A percentile compares a stretch with the other conserved stretches of the same genome.
These are phyloP conservation scores for Orthonyx spaldingii DNA, from an alignment of 2,113 vertebrate species.

Conservation along the genomic window DNA sequence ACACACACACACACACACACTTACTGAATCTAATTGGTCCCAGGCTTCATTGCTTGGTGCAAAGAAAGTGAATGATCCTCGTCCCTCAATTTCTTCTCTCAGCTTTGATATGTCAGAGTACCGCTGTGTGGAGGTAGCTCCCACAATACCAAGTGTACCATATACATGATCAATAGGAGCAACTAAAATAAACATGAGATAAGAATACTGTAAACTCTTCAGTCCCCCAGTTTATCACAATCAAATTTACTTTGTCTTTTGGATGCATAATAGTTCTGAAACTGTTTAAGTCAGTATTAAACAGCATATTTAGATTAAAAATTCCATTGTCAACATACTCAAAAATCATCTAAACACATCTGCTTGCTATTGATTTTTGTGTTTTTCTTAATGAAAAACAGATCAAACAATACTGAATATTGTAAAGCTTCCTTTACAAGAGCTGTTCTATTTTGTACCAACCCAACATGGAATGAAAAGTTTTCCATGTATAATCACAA, in stretches of 20 bases:
- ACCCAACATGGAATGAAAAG: background rate
- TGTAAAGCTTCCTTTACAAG: background rate
- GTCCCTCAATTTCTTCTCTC: constrained; percentile 88
- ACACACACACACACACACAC: background rate
- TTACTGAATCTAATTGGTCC: constrained; percentile 85
- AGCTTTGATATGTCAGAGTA: constrained; percentile 87
- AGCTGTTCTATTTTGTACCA: background rate
- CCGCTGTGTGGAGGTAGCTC: constrained; percentile 81
- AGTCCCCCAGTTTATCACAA: background rate
- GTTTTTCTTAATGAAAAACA: background rate
- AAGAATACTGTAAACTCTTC: background rate
- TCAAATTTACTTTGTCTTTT: background rate
- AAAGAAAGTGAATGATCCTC: constrained; percentile 91
- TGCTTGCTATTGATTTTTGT: background rate
- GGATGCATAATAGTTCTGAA: background rate
- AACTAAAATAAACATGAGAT: constrained; percentile 70
- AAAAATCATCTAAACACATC: background rate
- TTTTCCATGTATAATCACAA: background rate
- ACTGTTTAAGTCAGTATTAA: background rate
- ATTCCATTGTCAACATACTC: background rate
- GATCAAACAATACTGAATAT: background rate
- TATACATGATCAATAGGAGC: constrained; percentile 93
- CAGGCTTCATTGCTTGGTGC: constrained; percentile 96
- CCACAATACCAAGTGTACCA: constrained; percentile 86
- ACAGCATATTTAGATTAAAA: background rate